These are phyloP conservation scores for Tineola bisselliella DNA, from an alignment of 2,888 invertebrate species.

Conservation along the genomic window DNA sequence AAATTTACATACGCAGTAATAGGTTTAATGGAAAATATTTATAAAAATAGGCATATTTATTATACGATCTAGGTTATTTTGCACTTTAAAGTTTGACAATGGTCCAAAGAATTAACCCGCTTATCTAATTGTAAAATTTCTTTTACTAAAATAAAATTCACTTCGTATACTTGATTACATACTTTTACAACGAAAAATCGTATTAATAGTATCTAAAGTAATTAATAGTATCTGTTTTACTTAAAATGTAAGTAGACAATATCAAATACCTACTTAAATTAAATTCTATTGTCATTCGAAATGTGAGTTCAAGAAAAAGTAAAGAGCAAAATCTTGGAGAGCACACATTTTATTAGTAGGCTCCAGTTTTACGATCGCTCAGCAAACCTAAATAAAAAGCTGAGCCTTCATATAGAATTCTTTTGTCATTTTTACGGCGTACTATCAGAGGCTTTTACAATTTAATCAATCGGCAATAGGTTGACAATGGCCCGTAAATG, in stretches of 20 bases:
- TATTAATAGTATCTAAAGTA: too few relatives aligned
- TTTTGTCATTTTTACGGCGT: constrained; percentile 56
- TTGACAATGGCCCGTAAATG: background rate
- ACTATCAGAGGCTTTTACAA: constrained; percentile 56
- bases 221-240: too few relatives aligned
- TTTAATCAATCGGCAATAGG: constrained; percentile 34
- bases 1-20: background rate
- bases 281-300: constrained; percentile 34
- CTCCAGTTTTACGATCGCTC: constrained; percentile 43
- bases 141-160: too few relatives aligned
- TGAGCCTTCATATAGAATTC: constrained; percentile 30
- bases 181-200: too few relatives aligned
- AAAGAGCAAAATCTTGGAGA: constrained; percentile 25
- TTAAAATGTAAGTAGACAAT: background rate
- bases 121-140: too few relatives aligned
- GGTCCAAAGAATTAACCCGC: too few relatives aligned
- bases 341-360: constrained; percentile 43
- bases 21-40: background rate
- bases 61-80: constrained; percentile 7
- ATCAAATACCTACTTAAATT: constrained; percentile 21
- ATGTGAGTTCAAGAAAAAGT: background rate
- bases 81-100: too few relatives aligned
- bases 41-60: too few relatives aligned
- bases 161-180: too few relatives aligned
- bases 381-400: constrained; percentile 48